These are phyloP conservation scores for Sebastolobus alascanus DNA, from an alignment of 2,797 vertebrate genomes.

Conservation along the genomic window DNA sequence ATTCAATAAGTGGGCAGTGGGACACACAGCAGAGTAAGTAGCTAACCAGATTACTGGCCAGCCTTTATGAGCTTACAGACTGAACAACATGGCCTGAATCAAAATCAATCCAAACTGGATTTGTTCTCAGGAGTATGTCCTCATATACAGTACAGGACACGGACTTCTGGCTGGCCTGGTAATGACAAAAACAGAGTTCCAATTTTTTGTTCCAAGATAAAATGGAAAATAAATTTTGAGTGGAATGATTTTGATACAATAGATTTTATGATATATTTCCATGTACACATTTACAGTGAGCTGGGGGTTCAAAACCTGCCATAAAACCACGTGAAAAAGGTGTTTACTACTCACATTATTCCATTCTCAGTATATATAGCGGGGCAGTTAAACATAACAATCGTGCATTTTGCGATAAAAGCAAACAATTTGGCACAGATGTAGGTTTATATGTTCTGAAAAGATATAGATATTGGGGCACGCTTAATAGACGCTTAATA, in stretches of 20 bases:
- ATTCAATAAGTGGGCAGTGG: slow-evolving; percentile 12
- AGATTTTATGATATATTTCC: not conserved
- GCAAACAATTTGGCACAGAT: too few species aligned
- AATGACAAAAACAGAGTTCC: slow-evolving; percentile 2
- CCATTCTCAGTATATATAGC: too few species aligned
- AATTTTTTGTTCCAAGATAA: not conserved
- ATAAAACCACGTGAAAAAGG: not conserved
- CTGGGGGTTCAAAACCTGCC: not conserved
- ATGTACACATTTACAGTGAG: not conserved
- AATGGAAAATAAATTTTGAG: not conserved
- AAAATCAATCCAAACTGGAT: slow-evolving; percentile 38
- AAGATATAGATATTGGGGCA: too few species aligned
- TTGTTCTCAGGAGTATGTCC: slow-evolving; percentile 6
- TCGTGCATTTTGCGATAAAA: too few species aligned
- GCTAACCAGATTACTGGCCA: slow-evolving; percentile 38
- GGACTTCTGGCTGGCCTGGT: not conserved
- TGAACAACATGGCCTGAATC: slow-evolving; percentile 24
- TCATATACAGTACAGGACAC: slow-evolving; percentile 24
- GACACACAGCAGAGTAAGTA: slow-evolving; percentile 18
- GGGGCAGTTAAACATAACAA: too few species aligned
- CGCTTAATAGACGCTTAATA: too few species aligned
- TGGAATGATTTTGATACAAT: not conserved
- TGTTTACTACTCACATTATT: too few species aligned
- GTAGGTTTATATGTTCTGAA: too few species aligned
- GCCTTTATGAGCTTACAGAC: slow-evolving; percentile 25